These are phyloP conservation scores for Sanderia malayensis DNA, from an alignment of 30 jellyfish, hydroid and myxozoan genomes.

Conservation along the genomic window DNA sequence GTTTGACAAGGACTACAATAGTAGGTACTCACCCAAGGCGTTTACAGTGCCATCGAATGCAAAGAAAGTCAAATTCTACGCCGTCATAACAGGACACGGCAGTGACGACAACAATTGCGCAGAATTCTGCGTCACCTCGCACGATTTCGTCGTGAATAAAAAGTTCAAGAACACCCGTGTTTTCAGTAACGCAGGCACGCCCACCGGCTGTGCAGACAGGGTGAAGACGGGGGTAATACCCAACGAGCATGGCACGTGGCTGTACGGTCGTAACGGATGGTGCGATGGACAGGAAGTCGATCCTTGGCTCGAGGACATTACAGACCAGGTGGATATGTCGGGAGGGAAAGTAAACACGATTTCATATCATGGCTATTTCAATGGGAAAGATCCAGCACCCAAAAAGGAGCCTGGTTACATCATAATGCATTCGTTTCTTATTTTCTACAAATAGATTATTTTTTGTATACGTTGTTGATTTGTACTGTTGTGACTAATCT, in stretches of 20 bases:
- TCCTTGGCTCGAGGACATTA: slow-evolving; percentile 97
- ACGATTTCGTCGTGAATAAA: slow-evolving; percentile 68
- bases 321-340: slow-evolving; percentile 74
- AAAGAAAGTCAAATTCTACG: slow-evolving; percentile 58
- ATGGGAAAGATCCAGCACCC: slow-evolving; percentile 94
- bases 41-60: slow-evolving; percentile 74
- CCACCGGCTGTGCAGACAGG: slow-evolving; percentile 96
- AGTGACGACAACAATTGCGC: slow-evolving; percentile 97
- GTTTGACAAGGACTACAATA: slow-evolving; percentile 81
- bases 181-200: slow-evolving; percentile 95
- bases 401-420: slow-evolving; percentile 81
- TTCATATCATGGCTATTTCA: slow-evolving; percentile 75
- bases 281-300: slow-evolving; percentile 97
- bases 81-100: slow-evolving; percentile 97
- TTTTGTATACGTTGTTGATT: too few relatives aligned
- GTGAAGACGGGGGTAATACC: slow-evolving; percentile 94
- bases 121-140: slow-evolving; percentile 97
- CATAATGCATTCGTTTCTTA: slow-evolving; percentile 89
- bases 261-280: slow-evolving; percentile 99
- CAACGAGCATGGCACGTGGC: slow-evolving; percentile 98
- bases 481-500: too few relatives aligned
- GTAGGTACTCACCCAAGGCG: slow-evolving; percentile 51
- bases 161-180: slow-evolving; percentile 75
- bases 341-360: slow-evolving; percentile 50
- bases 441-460: slow-evolving; percentile 72